Conservation (phyloP, 1,140 invertebrate species). For the Pseudobourletiella spinata region DNA sequence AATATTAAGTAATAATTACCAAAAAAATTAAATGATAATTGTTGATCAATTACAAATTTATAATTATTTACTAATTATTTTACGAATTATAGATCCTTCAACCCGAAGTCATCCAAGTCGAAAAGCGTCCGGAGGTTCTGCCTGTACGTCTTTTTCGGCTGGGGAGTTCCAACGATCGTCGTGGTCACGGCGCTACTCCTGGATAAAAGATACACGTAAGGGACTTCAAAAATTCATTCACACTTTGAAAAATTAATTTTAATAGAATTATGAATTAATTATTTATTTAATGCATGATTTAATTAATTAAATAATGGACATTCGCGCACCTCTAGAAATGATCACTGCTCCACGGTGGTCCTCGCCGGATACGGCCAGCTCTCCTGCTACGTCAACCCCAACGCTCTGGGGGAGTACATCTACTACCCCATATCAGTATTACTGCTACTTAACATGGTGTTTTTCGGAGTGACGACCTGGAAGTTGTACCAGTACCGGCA, state of each 20-base stretch:
- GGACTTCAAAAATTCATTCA: neutral
- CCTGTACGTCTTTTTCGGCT: neutral
- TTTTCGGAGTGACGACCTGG: neutral
- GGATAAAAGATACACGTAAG: neutral
- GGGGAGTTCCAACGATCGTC: neutral
- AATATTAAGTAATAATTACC: too few species aligned
- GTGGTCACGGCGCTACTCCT: neutral
- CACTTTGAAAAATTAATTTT: neutral
- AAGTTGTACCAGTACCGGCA: constrained; percentile 2
- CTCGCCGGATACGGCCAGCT: neutral
- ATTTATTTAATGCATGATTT: too few species aligned
- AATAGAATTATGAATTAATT: neutral
- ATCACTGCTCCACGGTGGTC: neutral
- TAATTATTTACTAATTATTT: too few species aligned
- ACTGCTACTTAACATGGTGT: neutral
- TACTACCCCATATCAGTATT: neutral
- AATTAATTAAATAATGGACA: too few species aligned
- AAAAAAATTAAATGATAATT: too few species aligned
- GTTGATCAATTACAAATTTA: too few species aligned
- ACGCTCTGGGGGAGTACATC: neutral
- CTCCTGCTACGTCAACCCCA: neutral
- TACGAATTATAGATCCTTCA: neutral
- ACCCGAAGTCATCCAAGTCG: neutral
- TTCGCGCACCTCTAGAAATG: neutral
- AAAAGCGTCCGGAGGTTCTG: neutral